A percentile compares a stretch with the other conserved stretches of the same genome.
phyloP scores from a whole-genome alignment of 1,140 invertebrate genomes.

The Popillia japonica region DNA sequence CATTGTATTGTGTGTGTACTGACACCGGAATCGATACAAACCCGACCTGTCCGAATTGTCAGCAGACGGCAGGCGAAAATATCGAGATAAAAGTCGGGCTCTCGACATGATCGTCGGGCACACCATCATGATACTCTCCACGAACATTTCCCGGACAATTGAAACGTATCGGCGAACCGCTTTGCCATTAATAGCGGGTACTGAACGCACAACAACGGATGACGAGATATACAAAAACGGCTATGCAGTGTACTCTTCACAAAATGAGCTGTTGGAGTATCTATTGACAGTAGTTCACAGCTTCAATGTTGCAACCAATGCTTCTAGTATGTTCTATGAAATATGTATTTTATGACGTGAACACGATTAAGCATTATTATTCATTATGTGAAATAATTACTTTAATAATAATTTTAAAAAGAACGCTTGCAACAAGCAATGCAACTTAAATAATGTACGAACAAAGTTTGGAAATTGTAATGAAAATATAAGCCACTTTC shows the following conservation, averaged over 20 bases:
- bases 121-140: neutral
- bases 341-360: no score
- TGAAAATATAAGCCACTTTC: no score
- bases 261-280: neutral
- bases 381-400: no score
- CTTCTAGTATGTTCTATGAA: no score
- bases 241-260: neutral
- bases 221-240: neutral
- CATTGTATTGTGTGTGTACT: constrained; percentile 1
- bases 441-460: no score
- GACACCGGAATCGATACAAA: constrained; percentile 7
- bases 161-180: constrained; percentile 8
- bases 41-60: constrained; percentile 7
- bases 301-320: no score
- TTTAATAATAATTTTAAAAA: no score
- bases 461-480: no score
- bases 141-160: constrained; percentile 13
- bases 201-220: neutral
- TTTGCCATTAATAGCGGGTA: neutral
- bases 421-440: no score
- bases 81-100: constrained; percentile 5
- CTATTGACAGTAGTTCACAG: no score
- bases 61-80: neutral
- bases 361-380: no score
- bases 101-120: neutral